A percentile compares a stretch with the other conserved stretches of the same genome.
These are phyloP conservation scores for Oryzias woworae DNA, from an alignment of 2,113 vertebrate genomes.

Conservation along the genomic window DNA sequence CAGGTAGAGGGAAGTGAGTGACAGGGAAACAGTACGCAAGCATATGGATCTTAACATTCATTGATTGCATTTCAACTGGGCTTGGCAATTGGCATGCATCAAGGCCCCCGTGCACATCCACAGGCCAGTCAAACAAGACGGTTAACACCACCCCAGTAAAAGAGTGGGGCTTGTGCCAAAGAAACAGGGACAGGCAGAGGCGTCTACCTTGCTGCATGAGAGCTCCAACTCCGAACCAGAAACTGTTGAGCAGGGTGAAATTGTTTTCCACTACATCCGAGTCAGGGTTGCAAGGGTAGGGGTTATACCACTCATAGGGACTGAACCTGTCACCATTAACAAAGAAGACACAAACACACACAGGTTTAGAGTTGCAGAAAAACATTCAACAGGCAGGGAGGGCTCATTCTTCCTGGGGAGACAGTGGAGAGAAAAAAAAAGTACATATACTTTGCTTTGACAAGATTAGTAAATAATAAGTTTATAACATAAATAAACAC, in stretches of 20 bases:
- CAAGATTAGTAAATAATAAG: conserved; percentile 15
- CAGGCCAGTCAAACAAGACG: conserved; percentile 79
- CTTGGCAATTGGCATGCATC: conserved; percentile 88
- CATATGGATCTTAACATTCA: conserved; percentile 44
- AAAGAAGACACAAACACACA: conserved; percentile 76
- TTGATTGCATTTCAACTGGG: conserved; percentile 23
- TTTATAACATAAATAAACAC: conserved; percentile 8
- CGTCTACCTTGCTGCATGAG: conserved; percentile 99
- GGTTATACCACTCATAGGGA: conserved; percentile 99
- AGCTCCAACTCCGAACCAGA: conserved; percentile 99
- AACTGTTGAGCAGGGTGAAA: conserved; percentile 99
- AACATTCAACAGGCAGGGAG: conserved; percentile 24
- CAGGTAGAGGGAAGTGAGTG: background rate
- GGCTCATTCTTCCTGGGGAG: conserved; percentile 64
- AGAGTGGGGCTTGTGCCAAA: conserved; percentile 90
- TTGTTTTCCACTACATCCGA: conserved; percentile 99
- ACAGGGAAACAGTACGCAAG: conserved; percentile 52
- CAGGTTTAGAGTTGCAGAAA: conserved; percentile 46
- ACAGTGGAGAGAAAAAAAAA: conserved; percentile 63
- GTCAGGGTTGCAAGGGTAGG: conserved; percentile 98
- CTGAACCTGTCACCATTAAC: conserved; percentile 97
- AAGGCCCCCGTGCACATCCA: conserved; percentile 94
- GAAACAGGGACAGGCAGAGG: conserved; percentile 85
- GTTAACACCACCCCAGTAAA: conserved; percentile 88
- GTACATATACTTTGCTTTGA: conserved; percentile 13